Percentiles rank a stretch among this genome's conserved stretches.
Evolutionary conservation across 1,140 invertebrate genomes (phyloP).

Genomic region (Oedothorax gibbosus): DNA sequence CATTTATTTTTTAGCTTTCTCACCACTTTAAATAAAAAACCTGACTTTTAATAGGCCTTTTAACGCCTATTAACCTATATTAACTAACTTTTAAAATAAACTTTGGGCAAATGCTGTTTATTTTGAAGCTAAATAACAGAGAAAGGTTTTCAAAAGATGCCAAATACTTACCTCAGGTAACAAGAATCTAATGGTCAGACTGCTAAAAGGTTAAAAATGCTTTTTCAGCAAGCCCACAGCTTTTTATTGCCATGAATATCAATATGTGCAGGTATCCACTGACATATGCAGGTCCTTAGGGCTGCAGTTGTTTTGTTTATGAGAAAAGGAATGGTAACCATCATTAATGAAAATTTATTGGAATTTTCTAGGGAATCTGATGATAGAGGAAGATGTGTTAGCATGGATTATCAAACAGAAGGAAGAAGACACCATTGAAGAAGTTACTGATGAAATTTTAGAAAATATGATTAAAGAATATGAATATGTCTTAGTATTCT

Average conservation of each 20-base stretch:
- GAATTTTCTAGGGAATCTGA: constrained; percentile 76
- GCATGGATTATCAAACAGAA: constrained; percentile 92
- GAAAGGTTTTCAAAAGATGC: too few species aligned
- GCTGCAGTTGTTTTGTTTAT: background rate
- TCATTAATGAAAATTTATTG: background rate
- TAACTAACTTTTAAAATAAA: too few species aligned
- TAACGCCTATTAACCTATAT: too few species aligned
- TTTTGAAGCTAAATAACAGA: too few species aligned
- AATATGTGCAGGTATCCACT: background rate
- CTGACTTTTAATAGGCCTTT: too few species aligned
- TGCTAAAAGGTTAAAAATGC: too few species aligned
- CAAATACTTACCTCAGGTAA: too few species aligned
- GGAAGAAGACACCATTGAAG: constrained; percentile 91
- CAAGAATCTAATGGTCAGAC: too few species aligned
- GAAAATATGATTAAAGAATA: constrained; percentile 64
- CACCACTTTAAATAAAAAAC: too few species aligned
- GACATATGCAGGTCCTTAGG: background rate
- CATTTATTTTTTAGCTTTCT: too few species aligned
- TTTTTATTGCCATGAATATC: background rate
- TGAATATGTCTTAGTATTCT: constrained; percentile 66
- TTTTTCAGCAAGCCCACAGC: too few species aligned
- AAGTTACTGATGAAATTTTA: constrained; percentile 78
- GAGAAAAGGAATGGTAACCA: background rate
- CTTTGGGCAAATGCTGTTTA: too few species aligned
- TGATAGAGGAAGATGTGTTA: constrained; percentile 91